Evolutionary conservation across 1,140 invertebrate genomes (phyloP).

Genomic region (Vollenhovia emeryi): DNA sequence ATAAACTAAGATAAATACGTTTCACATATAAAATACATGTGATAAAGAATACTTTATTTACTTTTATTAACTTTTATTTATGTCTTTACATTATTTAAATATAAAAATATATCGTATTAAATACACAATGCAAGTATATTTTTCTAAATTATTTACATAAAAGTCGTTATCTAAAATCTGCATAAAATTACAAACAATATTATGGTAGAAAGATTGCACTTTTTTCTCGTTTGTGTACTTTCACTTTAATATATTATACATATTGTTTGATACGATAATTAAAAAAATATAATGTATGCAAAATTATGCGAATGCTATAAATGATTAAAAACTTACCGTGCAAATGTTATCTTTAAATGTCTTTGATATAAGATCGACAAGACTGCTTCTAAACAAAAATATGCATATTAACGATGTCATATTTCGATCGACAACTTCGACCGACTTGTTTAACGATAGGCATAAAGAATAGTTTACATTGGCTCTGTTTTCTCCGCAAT

Average conservation of each 20-base stretch:
- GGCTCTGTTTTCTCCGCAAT: constrained; percentile 57
- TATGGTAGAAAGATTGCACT: not conserved
- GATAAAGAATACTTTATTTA: too few species aligned
- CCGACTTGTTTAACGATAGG: constrained; percentile 56
- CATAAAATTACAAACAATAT: not conserved
- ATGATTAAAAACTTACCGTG: not conserved
- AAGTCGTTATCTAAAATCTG: not conserved
- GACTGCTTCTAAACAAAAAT: constrained; percentile 4
- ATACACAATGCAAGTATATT: not conserved
- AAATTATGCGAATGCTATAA: not conserved
- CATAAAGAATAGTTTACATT: constrained; percentile 52
- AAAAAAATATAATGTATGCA: not conserved
- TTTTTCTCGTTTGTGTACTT: not conserved
- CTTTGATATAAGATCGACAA: not conserved
- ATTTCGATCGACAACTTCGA: constrained; percentile 54
- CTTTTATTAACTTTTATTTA: too few species aligned
- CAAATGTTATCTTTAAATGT: not conserved
- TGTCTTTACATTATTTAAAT: too few species aligned
- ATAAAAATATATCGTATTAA: not conserved
- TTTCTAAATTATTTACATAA: not conserved
- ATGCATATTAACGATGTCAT: constrained; percentile 16
- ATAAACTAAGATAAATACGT: not conserved
- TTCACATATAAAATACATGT: not conserved
- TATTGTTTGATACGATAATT: not conserved
- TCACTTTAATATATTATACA: not conserved